Evolutionary conservation across 2,113 vertebrate genomes (phyloP), one percentile per base, ranked within the genome.

Genomic region (Terrapene triunguis): DNA sequence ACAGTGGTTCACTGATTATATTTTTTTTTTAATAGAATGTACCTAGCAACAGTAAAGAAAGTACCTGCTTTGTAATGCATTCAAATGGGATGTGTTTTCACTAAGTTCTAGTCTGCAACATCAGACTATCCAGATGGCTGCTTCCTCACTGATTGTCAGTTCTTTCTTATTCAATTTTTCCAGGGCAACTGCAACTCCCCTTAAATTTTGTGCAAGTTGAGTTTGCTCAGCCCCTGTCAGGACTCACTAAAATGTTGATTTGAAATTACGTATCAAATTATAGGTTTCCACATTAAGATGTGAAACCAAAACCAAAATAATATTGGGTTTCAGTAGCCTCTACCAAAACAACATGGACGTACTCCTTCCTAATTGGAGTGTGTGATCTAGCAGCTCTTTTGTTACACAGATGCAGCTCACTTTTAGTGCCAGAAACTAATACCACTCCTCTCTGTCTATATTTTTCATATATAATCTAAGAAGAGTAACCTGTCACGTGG

Each of bases 361-460:
- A 25, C 25, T 80, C n/a, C 6, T 38, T 50, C 32, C 89, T 65
- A 12, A 35, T 32, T 38, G 32, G 1, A 6, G 55, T 0, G 4
- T 0, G 13, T 38, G 0, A 94, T 25, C 76, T 51, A 0, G 0
- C 35, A 8, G 24, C 1, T 2, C 19, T 59, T 35, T 44, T 27
- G 8, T 83, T 5, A 5, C 5, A 35, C 29, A 3, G 35, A 62
- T 84, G 72, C 12, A 83, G n/a, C 81, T 95, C 8, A 0, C 27
- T 38, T 78, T 42, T 0, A 35, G 74, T 55, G 53, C 74, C 87
- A 35, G 44, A 78, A 65, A 69, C 55, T 25, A 9, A 65, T n/a
- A 53, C 0, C 0, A 72, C 22, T 6, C 10, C 44, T n/a, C 76
- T 90, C 22, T 80, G 54, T 51, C 82, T 74, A 80, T 85, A 74